Base-by-base conservation (phyloP, 2,113 vertebrate species). In the Coregonus clupeaformis region DNA sequence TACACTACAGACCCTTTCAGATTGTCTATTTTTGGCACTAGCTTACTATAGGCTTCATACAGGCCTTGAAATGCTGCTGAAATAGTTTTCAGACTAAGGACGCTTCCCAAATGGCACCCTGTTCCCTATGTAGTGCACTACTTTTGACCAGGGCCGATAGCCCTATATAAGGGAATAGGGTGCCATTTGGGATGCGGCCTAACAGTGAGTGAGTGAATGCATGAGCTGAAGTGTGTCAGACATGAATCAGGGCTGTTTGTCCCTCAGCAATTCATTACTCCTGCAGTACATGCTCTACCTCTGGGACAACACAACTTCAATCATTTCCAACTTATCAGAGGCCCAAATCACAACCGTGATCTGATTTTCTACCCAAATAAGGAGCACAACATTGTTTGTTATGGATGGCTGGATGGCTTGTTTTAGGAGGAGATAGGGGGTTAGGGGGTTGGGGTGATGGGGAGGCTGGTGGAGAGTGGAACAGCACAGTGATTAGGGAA, bases 251-350 rank as follows among this genome's bases (percentile, higher is more conserved):
- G 18, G 71, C 76, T 83, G 16, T 82, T 77, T 77, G 78, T 88
- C 82, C 78, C 84, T 71, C 30, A 83, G 74, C 81, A 85, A 64
- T 84, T 83, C 86, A 86, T 82, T 82, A 84, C 88, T 88, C 81
- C 66, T 73, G 60, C 27, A 73, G 79, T 77, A 84, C 72, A 65
- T 36, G 36, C 36, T 36, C 36, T 36, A 36, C 36, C 36, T 36
- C 36, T 36, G 36, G 36, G 36, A 36, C n/a, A n/a, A 27, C 27
- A 57, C 64, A 74, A 70, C 9, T 42, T 42, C 36, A 78, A 74
- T 73, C 42, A 73, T 83, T 85, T 85, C 77, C 74, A 86, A 83
- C 59, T 70, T 66, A 75, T 36, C 18, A 0, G 24, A 74, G 73
- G 69, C 1, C 29, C 7, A 29, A 73, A 82, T 77, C 68, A 59